Base-by-base conservation (phyloP, 1,140 invertebrate species). In the Euura lappo region DNA sequence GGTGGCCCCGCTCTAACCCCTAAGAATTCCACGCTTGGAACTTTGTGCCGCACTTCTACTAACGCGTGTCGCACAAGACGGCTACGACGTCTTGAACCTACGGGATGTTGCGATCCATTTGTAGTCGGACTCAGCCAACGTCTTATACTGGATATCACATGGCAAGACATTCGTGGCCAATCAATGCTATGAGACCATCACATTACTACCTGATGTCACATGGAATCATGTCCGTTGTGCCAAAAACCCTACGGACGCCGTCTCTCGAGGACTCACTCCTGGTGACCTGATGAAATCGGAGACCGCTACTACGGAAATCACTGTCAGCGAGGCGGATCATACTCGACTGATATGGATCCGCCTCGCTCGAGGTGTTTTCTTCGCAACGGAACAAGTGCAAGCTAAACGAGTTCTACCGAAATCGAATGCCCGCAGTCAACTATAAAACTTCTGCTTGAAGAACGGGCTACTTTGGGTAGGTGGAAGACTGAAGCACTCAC, bases 101-200 rank as follows among this genome's bases (percentile, higher is more conserved):
- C 28, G 28, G 1, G 28, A 28, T 28, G 28, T 28, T 28, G 28
- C 28, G 28, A 28, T 28, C 28, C 28, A 28, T 28, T 28, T 28
- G 28, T 28, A 28, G 28, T 28, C 28, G 28, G 28, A 28, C 28
- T 28, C 28, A 28, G 28, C 28, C 28, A 1, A 28, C 28, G 28
- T 28, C 28, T 28, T 28, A 28, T 28, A 28, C 28, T 87, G 85
- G 86, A 75, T 88, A 10, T 43, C 72, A 7, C 68, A 65, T 7
- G 78, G 75, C 71, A 78, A 82, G 71, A 74, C 73, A 8, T 84
- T 82, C 71, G 78, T 85, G 7, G 76, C 76, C 4, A 85, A 88
- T 75, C 72, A 82, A 65, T 79, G 86, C 2, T 65, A 71, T 47
- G 47, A 82, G 70, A 85, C 86, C 66, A 80, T 83, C 71, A 71